Conservation (phyloP, 2,113 vertebrate genomes). For the Callaeas wilsoni region DNA sequence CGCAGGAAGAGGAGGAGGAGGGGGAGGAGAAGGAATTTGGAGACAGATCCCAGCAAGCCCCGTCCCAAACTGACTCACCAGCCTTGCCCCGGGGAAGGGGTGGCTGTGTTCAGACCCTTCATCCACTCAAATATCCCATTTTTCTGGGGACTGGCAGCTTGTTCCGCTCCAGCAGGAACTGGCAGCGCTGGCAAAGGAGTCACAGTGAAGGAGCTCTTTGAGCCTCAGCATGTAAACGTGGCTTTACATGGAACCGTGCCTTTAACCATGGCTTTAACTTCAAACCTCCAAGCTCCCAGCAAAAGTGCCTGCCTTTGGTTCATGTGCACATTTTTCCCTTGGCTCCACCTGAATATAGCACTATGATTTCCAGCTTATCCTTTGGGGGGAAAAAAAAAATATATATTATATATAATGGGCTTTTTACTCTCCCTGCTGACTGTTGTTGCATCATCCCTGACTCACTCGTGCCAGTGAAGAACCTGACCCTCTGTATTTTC, state of each 20-base stretch:
- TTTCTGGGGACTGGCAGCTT: neutral
- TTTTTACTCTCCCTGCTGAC: neutral
- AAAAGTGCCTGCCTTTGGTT: neutral
- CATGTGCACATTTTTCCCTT: neutral
- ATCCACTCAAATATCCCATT: neutral
- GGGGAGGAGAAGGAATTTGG: neutral
- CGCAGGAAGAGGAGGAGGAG: neutral
- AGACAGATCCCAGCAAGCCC: neutral
- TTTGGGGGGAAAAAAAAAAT: neutral
- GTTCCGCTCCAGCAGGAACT: fast-evolving
- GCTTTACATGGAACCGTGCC: neutral
- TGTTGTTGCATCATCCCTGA: neutral
- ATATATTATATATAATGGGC: neutral
- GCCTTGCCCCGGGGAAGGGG: neutral
- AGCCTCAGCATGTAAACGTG: neutral
- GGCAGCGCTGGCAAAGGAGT: fast-evolving
- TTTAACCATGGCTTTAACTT: neutral
- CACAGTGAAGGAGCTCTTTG: neutral
- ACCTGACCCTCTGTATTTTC: neutral
- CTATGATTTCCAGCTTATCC: constrained; percentile 4
- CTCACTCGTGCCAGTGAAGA: neutral
- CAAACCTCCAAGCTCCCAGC: too few species aligned
- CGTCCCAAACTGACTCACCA: neutral
- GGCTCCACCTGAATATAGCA: neutral
- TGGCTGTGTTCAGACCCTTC: neutral